Evolutionary conservation across 2,797 vertebrate species (phyloP), one percentile per base, ranked within the genome.

Genomic region (Catharus ustulatus): DNA sequence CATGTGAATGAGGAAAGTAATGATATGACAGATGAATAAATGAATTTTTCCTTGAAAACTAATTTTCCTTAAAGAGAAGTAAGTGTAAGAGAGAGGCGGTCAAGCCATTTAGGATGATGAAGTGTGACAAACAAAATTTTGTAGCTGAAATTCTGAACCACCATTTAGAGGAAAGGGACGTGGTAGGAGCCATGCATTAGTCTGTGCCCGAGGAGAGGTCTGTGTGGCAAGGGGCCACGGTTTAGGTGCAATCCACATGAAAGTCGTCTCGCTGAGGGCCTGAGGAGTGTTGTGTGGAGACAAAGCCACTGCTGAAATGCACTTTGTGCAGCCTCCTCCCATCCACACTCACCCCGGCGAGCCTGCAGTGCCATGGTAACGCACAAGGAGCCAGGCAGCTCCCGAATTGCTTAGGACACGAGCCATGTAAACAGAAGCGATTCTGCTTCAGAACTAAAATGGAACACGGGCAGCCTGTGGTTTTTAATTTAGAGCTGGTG

Each of bases 341-440:
- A 42, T 34, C 84, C 45, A 55, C 45, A 20, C 55, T 93, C 92
- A 91, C 90, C 94, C 90, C 92, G 61, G 74, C 80, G 76, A 36
- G 73, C 90, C 85, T 69, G 27, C 80, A 95, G 36, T 79, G 61
- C 94, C 95, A 95, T 96, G 95, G 95, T 84, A 96, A 95, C 80
- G 18, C 77, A 15, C 12, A 40, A 43, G 87, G 62, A 95, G 29
- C 63, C 69, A 94, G 85, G 83, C 91, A 92, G 71, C 73, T 83
- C 84, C 83, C 36, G 71, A 76, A 80, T 61, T 84, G 66, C 85
- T 91, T 81, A 90, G 88, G 74, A 95, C 77, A 72, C 11, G 45
- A 95, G 77, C 88, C 88, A 43, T 67, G 42, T 93, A 93, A 89
- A 92, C 80, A 86, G 63, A 36, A 92, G 67, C 32, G 40, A 66